These are phyloP conservation scores for Limnephilus marmoratus DNA, from an alignment of 2,888 invertebrate genomes.

Conservation along the genomic window DNA sequence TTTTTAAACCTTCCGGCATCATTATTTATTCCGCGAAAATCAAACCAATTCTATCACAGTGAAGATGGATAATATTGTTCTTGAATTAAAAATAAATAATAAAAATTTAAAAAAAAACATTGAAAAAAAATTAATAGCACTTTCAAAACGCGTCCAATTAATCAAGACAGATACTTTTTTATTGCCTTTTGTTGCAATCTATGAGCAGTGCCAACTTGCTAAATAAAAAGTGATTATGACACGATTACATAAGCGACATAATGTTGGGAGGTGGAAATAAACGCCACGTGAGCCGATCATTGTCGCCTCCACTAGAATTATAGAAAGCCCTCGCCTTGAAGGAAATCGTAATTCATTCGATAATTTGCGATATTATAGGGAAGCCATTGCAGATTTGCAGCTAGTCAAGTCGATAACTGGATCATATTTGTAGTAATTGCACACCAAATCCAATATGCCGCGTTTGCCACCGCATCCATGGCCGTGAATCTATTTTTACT, in stretches of 20 bases:
- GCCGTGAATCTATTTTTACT: conserved; percentile 20
- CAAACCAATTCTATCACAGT: not conserved
- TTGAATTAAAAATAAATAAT: not conserved
- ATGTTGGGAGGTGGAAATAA: not conserved
- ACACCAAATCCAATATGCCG: conserved; percentile 13
- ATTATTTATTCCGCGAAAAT: not conserved
- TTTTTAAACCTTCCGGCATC: not conserved
- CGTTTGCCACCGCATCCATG: not conserved
- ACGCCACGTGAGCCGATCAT: not conserved
- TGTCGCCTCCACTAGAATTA: not conserved
- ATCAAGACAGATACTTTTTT: not conserved
- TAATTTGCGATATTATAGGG: not conserved
- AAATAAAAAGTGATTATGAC: not conserved
- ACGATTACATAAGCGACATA: not conserved
- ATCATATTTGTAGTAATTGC: conserved; percentile 26
- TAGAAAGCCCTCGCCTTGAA: not conserved
- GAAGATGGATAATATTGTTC: not conserved
- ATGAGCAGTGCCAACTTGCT: not conserved
- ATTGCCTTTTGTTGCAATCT: not conserved
- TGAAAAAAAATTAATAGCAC: not conserved
- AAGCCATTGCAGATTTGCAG: not conserved
- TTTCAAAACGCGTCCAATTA: not conserved
- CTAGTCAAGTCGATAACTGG: conserved; percentile 19
- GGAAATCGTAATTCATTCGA: not conserved
- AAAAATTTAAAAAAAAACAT: not conserved